These are phyloP conservation scores for Ochropleura leucogaster DNA, from an alignment of 2,888 invertebrate species.

Conservation along the genomic window DNA sequence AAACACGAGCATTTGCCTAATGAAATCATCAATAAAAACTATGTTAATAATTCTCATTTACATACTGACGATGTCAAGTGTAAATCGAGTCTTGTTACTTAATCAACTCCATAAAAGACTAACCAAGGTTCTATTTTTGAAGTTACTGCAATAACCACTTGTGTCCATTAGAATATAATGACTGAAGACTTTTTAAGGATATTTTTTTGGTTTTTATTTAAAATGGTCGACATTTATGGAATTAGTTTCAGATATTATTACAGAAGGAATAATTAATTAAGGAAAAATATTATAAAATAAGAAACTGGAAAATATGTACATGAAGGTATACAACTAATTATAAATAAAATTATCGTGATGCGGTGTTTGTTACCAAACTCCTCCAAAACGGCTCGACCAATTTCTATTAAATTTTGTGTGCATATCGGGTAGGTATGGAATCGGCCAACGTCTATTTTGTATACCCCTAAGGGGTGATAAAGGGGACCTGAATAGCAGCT, in stretches of 20 bases:
- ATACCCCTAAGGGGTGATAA: no score
- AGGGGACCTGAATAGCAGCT: no score
- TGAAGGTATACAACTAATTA: background rate
- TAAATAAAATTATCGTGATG: no score
- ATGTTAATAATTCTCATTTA: constrained; percentile 34
- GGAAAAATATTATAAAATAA: no score
- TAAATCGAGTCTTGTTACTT: constrained; percentile 17
- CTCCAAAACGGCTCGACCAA: no score
- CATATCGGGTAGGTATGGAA: no score
- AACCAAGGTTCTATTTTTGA: constrained; percentile 28
- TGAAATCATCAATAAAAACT: constrained; percentile 41
- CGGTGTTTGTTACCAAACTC: no score
- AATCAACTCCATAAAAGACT: constrained; percentile 35
- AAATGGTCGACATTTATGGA: background rate
- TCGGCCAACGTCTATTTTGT: no score
- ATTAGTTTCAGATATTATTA: background rate
- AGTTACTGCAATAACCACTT: constrained; percentile 3
- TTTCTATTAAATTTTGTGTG: no score
- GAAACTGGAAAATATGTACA: background rate
- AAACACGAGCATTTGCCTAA: constrained; percentile 2
- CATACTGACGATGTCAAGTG: constrained; percentile 40
- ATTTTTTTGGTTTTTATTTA: constrained; percentile 7
- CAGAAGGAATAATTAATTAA: no score
- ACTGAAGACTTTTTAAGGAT: constrained; percentile 3
- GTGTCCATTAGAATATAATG: constrained; percentile 10